Conservation (phyloP, 2,113 vertebrate species). For the Varanus komodoensis region DNA sequence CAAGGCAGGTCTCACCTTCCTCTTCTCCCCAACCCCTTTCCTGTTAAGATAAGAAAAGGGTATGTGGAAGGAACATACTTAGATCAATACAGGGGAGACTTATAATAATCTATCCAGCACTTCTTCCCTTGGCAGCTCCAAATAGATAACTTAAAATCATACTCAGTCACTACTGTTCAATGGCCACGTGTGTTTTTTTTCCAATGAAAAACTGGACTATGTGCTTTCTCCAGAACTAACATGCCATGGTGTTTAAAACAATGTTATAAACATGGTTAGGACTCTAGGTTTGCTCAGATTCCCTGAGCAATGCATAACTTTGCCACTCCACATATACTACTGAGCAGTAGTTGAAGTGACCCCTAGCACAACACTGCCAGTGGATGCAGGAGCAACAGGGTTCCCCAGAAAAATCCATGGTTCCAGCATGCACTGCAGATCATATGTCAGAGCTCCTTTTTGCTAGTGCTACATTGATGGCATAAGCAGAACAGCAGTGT, state of each 20-base stretch:
- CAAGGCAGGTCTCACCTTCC: neutral
- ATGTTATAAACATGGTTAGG: neutral
- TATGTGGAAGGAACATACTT: neutral
- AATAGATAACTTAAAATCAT: neutral
- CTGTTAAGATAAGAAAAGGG: neutral
- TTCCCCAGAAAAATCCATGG: no score
- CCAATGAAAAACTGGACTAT: neutral
- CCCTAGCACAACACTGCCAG: no score
- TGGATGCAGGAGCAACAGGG: no score
- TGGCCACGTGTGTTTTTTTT: neutral
- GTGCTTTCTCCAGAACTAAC: neutral
- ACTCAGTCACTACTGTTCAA: neutral
- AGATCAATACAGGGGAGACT: neutral
- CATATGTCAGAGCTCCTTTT: no score
- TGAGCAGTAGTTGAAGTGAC: no score
- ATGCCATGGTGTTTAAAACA: neutral
- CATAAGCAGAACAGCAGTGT: no score
- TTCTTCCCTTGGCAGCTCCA: neutral
- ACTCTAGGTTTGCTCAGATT: neutral
- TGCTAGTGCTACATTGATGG: no score
- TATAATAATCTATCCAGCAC: neutral
- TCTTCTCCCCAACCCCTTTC: no score
- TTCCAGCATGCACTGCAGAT: no score
- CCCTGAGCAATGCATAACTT: neutral
- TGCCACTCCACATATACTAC: no score